These are phyloP conservation scores for Pecten maximus DNA, from an alignment of 2,888 invertebrate species.

Conservation along the genomic window DNA sequence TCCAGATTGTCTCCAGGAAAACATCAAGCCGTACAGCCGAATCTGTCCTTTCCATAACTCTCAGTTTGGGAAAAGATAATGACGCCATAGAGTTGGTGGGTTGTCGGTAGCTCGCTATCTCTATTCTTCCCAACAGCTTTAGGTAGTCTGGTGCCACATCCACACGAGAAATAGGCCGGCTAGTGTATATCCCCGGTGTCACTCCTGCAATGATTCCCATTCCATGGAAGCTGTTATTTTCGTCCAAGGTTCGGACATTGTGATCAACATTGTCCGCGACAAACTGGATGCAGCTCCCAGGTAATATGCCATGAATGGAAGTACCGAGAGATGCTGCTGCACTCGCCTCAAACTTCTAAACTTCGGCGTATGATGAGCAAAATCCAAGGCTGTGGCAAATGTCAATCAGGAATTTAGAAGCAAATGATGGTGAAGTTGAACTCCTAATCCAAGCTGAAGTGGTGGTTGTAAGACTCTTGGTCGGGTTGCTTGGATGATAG, in stretches of 20 bases:
- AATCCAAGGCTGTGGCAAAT: conserved; percentile 61
- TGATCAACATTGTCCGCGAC: conserved; percentile 72
- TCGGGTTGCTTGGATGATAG: conserved; percentile 64
- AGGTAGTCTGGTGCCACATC: neutral
- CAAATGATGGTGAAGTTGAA: conserved; percentile 53
- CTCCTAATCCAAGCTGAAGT: conserved; percentile 47
- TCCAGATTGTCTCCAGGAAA: too few relatives aligned
- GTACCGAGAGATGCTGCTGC: conserved; percentile 47
- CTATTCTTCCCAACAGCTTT: too few relatives aligned
- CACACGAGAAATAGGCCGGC: too few relatives aligned
- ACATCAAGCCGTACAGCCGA: too few relatives aligned
- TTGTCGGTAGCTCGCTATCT: too few relatives aligned
- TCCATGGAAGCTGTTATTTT: conserved; percentile 60
- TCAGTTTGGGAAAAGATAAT: too few relatives aligned
- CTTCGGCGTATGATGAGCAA: conserved; percentile 57
- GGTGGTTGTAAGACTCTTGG: conserved; percentile 58
- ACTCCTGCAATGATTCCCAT: conserved; percentile 58
- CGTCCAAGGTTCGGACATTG: conserved; percentile 64
- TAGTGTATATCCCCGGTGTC: conserved; percentile 42
- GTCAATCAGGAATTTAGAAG: conserved; percentile 65
- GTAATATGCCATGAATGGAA: conserved; percentile 16
- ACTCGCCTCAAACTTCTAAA: conserved; percentile 54
- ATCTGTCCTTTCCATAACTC: too few relatives aligned
- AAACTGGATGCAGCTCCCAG: conserved; percentile 61
- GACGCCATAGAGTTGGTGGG: too few relatives aligned